Evolutionary conservation across 2,888 invertebrate species (phyloP).

Genomic region (Leptopilina drosophilae): DNA sequence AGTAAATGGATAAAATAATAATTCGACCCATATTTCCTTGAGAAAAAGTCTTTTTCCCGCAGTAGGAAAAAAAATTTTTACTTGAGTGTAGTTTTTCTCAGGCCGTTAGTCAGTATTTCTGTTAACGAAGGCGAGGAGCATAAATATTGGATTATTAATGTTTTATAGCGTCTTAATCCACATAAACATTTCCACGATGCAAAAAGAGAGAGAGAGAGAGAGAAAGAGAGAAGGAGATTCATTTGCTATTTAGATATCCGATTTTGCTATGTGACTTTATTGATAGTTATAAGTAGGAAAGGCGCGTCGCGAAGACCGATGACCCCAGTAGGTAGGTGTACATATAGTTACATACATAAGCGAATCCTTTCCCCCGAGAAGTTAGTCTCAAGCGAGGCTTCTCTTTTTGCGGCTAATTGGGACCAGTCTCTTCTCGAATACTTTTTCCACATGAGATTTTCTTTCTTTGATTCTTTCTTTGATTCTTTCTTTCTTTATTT

Average conservation of each 20-base stretch:
- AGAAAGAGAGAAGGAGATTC: conserved; percentile 7
- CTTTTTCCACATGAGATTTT: conserved; percentile 3
- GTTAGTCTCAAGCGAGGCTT: conserved; percentile 51
- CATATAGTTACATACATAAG: conserved; percentile 57
- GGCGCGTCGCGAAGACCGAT: conserved; percentile 59
- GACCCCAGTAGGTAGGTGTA: conserved; percentile 52
- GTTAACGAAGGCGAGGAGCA: conserved; percentile 1
- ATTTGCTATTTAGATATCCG: conserved; percentile 58
- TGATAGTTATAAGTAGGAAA: conserved; percentile 58
- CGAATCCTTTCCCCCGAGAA: conserved; percentile 58
- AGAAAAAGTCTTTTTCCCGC: not conserved
- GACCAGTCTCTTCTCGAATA: conserved; percentile 48
- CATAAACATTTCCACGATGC: conserved; percentile 20
- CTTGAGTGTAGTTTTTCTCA: not conserved
- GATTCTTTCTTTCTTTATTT: no score
- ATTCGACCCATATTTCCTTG: not conserved
- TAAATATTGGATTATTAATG: conserved; percentile 23
- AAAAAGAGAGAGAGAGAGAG: not conserved
- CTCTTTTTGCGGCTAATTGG: conserved; percentile 59
- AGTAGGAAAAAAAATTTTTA: not conserved
- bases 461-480: conserved; percentile 1
- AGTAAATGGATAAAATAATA: no score
- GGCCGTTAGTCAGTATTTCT: not conserved
- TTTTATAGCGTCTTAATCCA: conserved; percentile 24
- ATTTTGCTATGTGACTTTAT: conserved; percentile 51